Evolutionary conservation across 2,888 invertebrate species (phyloP).

Genomic region (Drosophila falleni): DNA sequence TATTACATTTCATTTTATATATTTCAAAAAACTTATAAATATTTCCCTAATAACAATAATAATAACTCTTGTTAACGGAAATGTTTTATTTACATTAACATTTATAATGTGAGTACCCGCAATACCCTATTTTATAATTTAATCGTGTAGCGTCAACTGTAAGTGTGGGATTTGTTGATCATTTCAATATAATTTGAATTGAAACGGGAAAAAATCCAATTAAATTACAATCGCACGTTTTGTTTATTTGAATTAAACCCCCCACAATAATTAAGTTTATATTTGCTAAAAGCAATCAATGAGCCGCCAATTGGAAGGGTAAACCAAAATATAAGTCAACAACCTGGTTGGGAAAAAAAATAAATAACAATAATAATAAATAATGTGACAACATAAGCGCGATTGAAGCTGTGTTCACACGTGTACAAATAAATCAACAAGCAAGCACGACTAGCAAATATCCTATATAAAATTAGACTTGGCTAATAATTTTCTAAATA

Average conservation of each 20-base stretch:
- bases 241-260: slow-evolving; percentile 31
- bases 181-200: slow-evolving; percentile 60
- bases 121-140: slow-evolving; percentile 9
- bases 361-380: slow-evolving; percentile 20
- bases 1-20: background rate
- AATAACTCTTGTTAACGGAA: background rate
- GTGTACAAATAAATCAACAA: background rate
- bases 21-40: background rate
- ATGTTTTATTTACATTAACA: background rate
- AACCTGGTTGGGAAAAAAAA: slow-evolving; percentile 26
- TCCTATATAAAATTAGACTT: background rate
- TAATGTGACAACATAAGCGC: slow-evolving; percentile 11
- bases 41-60: background rate
- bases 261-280: slow-evolving; percentile 50
- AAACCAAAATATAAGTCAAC: slow-evolving; percentile 55
- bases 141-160: slow-evolving; percentile 3
- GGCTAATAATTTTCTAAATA: background rate
- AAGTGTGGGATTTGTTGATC: slow-evolving; percentile 54
- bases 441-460: background rate
- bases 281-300: slow-evolving; percentile 55
- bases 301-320: slow-evolving; percentile 52
- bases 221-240: slow-evolving; percentile 55
- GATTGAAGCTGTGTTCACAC: slow-evolving; percentile 4
- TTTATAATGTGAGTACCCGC: background rate
- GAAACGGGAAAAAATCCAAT: slow-evolving; percentile 54